Evolutionary conservation across 2,888 invertebrate species (phyloP).

Genomic region (Eupithecia centaureata): DNA sequence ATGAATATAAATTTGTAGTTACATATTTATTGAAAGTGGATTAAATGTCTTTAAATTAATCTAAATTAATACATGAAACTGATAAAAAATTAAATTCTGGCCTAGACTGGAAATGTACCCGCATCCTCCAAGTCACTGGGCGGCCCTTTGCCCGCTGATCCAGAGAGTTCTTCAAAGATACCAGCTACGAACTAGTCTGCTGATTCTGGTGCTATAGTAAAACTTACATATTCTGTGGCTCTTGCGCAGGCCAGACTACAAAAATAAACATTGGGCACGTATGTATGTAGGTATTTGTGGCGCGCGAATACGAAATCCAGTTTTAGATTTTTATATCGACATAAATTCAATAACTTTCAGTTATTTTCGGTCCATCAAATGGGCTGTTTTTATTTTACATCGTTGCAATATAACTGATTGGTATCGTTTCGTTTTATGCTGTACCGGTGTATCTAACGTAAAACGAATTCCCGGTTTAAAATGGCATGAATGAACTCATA

Average conservation of each 20-base stretch:
- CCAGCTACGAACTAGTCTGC: too few species aligned
- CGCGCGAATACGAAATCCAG: slow-evolving; percentile 43
- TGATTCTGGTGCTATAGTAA: background rate
- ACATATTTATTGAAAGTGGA: too few species aligned
- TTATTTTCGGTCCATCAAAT: slow-evolving; percentile 37
- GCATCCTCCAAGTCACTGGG: too few species aligned
- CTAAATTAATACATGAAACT: too few species aligned
- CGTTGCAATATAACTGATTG: slow-evolving; percentile 1
- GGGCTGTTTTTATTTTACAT: slow-evolving; percentile 4
- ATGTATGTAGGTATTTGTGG: slow-evolving; percentile 50
- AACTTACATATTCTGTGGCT: slow-evolving; percentile 8
- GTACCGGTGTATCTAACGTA: background rate
- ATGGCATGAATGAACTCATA: background rate
- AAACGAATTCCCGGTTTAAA: too few species aligned
- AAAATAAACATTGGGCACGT: slow-evolving; percentile 48
- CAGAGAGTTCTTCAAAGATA: too few species aligned
- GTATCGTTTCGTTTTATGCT: slow-evolving; percentile 3
- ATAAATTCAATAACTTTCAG: slow-evolving; percentile 35
- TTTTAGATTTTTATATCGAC: slow-evolving; percentile 44
- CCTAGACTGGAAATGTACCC: too few species aligned
- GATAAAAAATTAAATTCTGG: too few species aligned
- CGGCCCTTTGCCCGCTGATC: too few species aligned
- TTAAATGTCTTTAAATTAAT: too few species aligned
- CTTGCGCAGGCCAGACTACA: slow-evolving; percentile 47
- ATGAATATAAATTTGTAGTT: too few species aligned